phyloP scores from a whole-genome alignment of 2,113 vertebrate species.

The Delphinapterus leucas region DNA sequence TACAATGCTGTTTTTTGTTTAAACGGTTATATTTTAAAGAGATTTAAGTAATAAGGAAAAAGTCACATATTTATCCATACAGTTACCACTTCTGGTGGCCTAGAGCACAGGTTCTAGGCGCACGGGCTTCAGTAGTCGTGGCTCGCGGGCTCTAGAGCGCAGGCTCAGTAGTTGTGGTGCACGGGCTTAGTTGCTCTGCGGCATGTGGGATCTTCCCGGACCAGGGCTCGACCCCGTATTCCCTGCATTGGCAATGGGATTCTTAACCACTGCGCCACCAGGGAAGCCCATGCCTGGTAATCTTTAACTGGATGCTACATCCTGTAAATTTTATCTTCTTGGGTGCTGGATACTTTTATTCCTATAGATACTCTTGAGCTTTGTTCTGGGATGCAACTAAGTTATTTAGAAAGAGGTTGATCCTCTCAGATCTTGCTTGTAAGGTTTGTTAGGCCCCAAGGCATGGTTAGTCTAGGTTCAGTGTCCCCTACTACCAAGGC shows the following conservation, averaged over 20 bases:
- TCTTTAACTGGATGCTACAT: not conserved
- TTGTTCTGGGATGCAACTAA: not conserved
- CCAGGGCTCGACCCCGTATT: no score
- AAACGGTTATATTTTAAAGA: not conserved
- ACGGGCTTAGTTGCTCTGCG: no score
- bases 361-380: no score
- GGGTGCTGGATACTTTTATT: not conserved
- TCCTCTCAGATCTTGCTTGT: not conserved
- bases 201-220: no score
- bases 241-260: no score
- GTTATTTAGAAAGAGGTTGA: not conserved
- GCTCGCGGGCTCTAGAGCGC: rapidly evolving
- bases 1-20: not conserved
- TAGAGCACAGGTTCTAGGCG: no score
- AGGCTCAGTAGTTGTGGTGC: no score
- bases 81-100: not conserved
- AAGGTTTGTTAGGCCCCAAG: not conserved
- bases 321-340: no score
- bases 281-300: not conserved
- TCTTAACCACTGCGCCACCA: no score
- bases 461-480: not conserved
- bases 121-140: no score
- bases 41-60: not conserved
- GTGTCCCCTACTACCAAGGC: rapidly evolving
- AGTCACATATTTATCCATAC: not conserved